Percentiles rank a stretch among this genome's conserved stretches.
phyloP scores from a whole-genome alignment of 1,140 invertebrate genomes.

The Sitodiplosis mosellana region DNA sequence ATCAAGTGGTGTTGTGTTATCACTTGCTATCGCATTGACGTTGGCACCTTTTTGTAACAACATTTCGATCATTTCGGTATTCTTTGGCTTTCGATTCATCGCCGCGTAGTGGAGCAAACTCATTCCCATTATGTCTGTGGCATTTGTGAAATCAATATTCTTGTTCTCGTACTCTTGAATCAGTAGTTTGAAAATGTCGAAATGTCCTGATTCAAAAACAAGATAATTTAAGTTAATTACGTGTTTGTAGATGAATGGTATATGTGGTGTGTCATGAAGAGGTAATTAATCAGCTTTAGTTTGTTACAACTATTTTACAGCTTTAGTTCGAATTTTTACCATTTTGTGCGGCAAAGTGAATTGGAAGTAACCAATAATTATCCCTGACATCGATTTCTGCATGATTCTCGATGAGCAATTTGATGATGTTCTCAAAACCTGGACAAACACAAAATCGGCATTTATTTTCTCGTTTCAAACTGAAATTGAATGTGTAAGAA shows the following conservation, averaged over 20 bases:
- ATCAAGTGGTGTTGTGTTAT: neutral
- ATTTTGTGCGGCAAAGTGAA: neutral
- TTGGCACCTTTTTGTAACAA: neutral
- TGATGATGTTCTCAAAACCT: slow-evolving; percentile 8
- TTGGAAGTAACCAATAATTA: slow-evolving; percentile 26
- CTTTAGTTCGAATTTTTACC: no score
- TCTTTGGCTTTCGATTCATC: neutral
- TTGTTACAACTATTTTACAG: no score
- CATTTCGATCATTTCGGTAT: neutral
- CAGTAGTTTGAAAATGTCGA: neutral
- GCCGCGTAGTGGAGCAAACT: neutral
- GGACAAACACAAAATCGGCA: neutral
- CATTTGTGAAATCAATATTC: neutral
- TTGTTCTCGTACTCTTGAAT: neutral
- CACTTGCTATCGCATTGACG: neutral
- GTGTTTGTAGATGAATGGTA: no score
- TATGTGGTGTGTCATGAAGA: no score
- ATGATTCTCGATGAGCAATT: slow-evolving; percentile 26
- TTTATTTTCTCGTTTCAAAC: neutral
- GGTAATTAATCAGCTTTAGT: no score
- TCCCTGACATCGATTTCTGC: slow-evolving; percentile 28
- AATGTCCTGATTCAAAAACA: neutral
- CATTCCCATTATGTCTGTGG: neutral
- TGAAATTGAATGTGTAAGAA: slow-evolving; percentile 3
- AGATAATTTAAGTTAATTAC: neutral